Percentiles rank a stretch among this genome's conserved stretches.
These are phyloP conservation scores for Setipinna tenuifilis DNA, from an alignment of 2,797 vertebrate species.

Conservation along the genomic window DNA sequence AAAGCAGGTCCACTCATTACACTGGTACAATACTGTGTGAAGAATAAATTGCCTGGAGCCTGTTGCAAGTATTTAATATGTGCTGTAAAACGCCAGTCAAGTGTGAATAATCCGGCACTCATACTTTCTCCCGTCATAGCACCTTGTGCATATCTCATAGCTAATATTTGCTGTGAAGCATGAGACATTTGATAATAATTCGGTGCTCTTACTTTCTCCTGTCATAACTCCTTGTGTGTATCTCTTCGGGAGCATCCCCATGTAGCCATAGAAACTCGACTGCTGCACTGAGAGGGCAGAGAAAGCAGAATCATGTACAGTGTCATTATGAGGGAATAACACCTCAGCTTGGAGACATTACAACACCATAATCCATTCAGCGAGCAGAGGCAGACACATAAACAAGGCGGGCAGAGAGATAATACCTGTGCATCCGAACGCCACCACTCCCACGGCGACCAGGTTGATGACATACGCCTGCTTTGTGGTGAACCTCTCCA, in stretches of 20 bases:
- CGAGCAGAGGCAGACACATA: background rate
- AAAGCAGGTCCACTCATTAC: background rate
- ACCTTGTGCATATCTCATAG: no score
- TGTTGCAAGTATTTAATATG: background rate
- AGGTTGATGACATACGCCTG: constrained; percentile 93
- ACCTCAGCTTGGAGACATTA: background rate
- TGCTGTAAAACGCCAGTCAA: background rate
- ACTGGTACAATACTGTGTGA: no score
- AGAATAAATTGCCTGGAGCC: background rate
- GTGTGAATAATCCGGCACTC: no score
- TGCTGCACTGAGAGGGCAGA: constrained; percentile 88
- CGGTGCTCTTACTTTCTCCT: constrained; percentile 88
- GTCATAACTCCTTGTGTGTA: constrained; percentile 99
- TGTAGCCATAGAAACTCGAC: constrained; percentile 99
- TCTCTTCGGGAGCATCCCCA: constrained; percentile 96
- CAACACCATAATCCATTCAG: background rate
- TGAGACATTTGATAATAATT: background rate
- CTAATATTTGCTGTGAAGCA: background rate
- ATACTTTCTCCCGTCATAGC: no score
- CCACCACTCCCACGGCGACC: constrained; percentile 90
- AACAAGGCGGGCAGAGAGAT: constrained; percentile 24
- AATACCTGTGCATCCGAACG: constrained; percentile 97
- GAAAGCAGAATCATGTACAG: constrained; percentile 35
- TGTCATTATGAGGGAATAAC: background rate
- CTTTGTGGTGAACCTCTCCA: constrained; percentile 86